Evolutionary conservation across 1,140 invertebrate species (phyloP).

Genomic region (Sminthurides bifidus): DNA sequence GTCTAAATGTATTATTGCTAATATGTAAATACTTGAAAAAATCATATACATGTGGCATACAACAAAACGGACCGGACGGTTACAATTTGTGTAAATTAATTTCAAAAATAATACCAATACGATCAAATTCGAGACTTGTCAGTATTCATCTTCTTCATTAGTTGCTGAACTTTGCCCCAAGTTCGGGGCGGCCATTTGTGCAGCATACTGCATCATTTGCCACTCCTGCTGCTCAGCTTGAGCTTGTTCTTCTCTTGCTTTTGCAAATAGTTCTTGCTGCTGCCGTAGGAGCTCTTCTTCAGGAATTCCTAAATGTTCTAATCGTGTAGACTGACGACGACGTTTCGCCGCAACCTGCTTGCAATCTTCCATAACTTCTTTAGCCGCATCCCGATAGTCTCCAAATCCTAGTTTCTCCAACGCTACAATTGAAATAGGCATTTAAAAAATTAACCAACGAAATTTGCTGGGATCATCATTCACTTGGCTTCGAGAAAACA

Average conservation of each 20-base stretch:
- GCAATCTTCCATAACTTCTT: conserved; percentile 86
- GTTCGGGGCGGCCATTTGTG: conserved; percentile 26
- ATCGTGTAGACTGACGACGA: conserved; percentile 76
- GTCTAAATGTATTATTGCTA: background rate
- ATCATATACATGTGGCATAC: no score
- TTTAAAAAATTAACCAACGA: background rate
- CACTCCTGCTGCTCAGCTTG: conserved; percentile 29
- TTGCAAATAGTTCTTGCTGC: conserved; percentile 96
- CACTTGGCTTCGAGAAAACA: background rate
- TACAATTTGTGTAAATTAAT: no score
- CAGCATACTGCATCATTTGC: conserved; percentile 31
- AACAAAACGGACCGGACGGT: no score
- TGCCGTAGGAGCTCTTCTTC: conserved; percentile 93
- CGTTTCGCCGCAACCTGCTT: conserved; percentile 92
- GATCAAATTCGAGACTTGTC: no score
- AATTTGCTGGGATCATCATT: background rate
- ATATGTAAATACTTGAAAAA: no score
- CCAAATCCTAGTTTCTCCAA: conserved; percentile 85
- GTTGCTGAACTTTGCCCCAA: conserved; percentile 11
- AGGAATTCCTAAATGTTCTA: conserved; percentile 94
- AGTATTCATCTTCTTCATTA: conserved; percentile 29
- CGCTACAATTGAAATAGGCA: conserved; percentile 46
- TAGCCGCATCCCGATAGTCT: conserved; percentile 84
- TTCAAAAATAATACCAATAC: no score
- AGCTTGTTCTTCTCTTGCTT: conserved; percentile 40